Base-by-base conservation (phyloP, 2,888 invertebrate genomes). In the Amphipoea oculea region DNA sequence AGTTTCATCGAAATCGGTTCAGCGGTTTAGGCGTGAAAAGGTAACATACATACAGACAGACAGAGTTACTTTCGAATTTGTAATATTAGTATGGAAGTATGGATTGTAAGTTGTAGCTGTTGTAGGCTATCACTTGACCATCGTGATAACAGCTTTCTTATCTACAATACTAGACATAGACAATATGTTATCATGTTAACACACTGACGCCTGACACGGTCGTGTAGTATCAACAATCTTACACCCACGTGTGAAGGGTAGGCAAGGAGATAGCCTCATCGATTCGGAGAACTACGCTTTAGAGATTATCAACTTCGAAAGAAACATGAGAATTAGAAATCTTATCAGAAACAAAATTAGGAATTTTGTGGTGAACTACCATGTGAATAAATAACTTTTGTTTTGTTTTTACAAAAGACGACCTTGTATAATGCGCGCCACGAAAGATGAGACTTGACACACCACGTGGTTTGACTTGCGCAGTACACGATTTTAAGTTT, bases 181-280 rank as follows among this genome's bases (percentile, higher is more conserved):
- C 74, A 74, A 67, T 74, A 84, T 70, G 69, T 62, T 29, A 73
- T 36, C 2, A 83, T 78, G 62, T 72, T 60, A 66, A 78, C 82
- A 65, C 2, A n/a, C 57, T 63, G 66, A 63, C 74, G 60, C 42
- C 48, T 57, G 29, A 81, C 82, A 76, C 20, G 48, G 40, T 4
- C 1, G 20, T 36, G 40, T 65, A 9, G 48, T 71, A 66, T 60
- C 63, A 71, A 66, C 36, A 62, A 81, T 85, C 71, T 73, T 36
- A 69, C 83, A 45, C 84, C 72, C 70, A 83, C 74, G 51, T 12
- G 12, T 11, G 36, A 57, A 23, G 42, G 72, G 70, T 84, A 51
- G 40, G 68, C 62, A 84, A 70, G 9, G n/a, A 60, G 29, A 54
- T 40, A 20, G n/a, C 40, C n/a, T n/a, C 51, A 48, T 69, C 4